These are phyloP conservation scores for Galaxias olidus DNA, from an alignment of 2,797 vertebrate genomes.

Conservation along the genomic window DNA sequence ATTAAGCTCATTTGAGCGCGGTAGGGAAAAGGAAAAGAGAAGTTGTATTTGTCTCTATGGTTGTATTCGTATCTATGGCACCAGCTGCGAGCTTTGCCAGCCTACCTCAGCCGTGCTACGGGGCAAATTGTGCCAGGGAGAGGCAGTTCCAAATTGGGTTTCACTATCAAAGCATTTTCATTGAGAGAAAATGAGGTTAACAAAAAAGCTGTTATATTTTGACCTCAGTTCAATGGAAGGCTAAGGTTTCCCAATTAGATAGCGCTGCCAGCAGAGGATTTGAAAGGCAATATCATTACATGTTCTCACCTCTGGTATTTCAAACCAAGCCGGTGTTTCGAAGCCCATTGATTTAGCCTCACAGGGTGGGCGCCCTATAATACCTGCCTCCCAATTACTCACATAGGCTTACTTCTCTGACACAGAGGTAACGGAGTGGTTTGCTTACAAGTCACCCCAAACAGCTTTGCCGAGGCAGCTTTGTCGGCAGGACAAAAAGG, in stretches of 20 bases:
- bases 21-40: constrained; percentile 42
- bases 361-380: constrained; percentile 46
- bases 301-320: constrained; percentile 44
- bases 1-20: constrained; percentile 30
- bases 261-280: constrained; percentile 38
- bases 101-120: constrained; percentile 36
- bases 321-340: constrained; percentile 40
- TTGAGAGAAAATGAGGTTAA: constrained; percentile 46
- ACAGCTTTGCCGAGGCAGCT: constrained; percentile 56
- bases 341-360: constrained; percentile 60
- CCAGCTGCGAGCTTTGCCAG: constrained; percentile 42
- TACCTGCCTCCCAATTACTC: constrained; percentile 63
- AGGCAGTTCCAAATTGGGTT: constrained; percentile 46
- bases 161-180: constrained; percentile 41
- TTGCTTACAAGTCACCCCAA: constrained; percentile 54
- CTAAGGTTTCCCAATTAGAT: constrained; percentile 51
- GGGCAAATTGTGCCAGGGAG: constrained; percentile 42
- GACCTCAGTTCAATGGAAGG: constrained; percentile 42
- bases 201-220: constrained; percentile 32
- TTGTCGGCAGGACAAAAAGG: constrained; percentile 46
- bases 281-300: constrained; percentile 37
- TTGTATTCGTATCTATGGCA: constrained; percentile 38
- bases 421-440: constrained; percentile 43
- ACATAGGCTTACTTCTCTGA: constrained; percentile 56
- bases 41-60: constrained; percentile 37